A percentile compares a stretch with the other conserved stretches of the same genome.
phyloP scores from a whole-genome alignment of 37 sponge, comb jelly and placozoan genomes.

The Beroe ovata region DNA sequence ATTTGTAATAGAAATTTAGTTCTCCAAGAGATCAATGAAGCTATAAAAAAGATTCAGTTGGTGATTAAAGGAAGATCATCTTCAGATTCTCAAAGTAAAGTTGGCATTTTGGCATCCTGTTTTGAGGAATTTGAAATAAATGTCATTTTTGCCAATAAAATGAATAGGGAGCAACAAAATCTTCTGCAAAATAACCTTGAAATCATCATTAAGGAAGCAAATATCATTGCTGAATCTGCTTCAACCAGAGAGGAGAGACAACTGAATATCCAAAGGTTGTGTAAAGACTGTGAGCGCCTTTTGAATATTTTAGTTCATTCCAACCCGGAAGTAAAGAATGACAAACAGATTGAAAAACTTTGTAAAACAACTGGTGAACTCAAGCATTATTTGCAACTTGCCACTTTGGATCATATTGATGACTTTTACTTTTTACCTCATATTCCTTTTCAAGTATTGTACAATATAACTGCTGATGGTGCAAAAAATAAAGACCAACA shows the following conservation, averaged over 20 bases:
- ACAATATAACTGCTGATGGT: slow-evolving; percentile 21
- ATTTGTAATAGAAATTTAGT: slow-evolving; percentile 18
- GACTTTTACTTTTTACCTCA: slow-evolving; percentile 63
- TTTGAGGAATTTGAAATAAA: slow-evolving; percentile 35
- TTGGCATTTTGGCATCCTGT: slow-evolving; percentile 29
- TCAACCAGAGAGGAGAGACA: slow-evolving; percentile 47
- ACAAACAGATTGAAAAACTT: slow-evolving; percentile 35
- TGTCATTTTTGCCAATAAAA: slow-evolving; percentile 30
- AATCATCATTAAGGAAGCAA: slow-evolving; percentile 9
- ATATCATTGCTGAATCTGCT: slow-evolving; percentile 38
- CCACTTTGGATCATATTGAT: slow-evolving; percentile 62
- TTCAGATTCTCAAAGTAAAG: slow-evolving; percentile 36
- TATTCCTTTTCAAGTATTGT: slow-evolving; percentile 37
- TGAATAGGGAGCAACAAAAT: slow-evolving; percentile 17
- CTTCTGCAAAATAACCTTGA: background rate
- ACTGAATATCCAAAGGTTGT: slow-evolving; percentile 11
- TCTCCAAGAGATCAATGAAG: slow-evolving; percentile 25
- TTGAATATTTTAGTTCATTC: slow-evolving; percentile 38
- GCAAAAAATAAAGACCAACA: slow-evolving; percentile 40
- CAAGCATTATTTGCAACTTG: slow-evolving; percentile 58
- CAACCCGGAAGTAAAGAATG: slow-evolving; percentile 19
- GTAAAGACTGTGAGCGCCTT: slow-evolving; percentile 27
- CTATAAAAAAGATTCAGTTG: slow-evolving; percentile 11
- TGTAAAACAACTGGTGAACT: slow-evolving; percentile 30
- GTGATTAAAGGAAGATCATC: slow-evolving; percentile 19